phyloP scores from a whole-genome alignment of 1,140 invertebrate genomes.

The Meloidogyne exigua region DNA sequence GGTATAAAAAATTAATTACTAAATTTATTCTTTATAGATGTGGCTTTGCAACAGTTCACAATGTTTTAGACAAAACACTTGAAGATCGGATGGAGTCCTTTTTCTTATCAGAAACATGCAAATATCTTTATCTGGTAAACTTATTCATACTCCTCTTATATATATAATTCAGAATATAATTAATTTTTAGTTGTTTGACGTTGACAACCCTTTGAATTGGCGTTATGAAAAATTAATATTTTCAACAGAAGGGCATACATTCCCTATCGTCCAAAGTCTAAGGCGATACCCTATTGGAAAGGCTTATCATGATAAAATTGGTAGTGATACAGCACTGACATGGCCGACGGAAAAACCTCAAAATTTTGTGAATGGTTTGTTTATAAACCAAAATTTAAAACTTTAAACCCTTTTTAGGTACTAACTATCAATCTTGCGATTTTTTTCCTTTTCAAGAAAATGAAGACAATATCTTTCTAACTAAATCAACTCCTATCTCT shows the following conservation, averaged over 20 bases:
- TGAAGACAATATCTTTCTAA: neutral
- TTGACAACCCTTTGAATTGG: constrained; percentile 71
- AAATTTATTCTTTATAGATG: constrained; percentile 65
- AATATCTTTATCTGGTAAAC: constrained; percentile 83
- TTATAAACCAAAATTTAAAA: neutral
- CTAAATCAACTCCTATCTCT: neutral
- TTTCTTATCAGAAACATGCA: constrained; percentile 94
- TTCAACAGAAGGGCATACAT: constrained; percentile 73
- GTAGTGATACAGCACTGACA: neutral
- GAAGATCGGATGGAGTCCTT: constrained; percentile 99
- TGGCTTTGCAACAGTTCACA: constrained; percentile 74
- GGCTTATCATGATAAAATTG: constrained; percentile 3
- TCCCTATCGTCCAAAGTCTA: constrained; percentile 68
- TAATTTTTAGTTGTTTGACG: constrained; percentile 71
- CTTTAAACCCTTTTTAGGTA: neutral
- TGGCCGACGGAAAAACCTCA: neutral
- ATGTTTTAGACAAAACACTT: constrained; percentile 84
- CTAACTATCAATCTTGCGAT: constrained; percentile 8
- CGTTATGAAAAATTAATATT: constrained; percentile 70
- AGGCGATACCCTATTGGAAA: constrained; percentile 1
- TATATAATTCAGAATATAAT: no score
- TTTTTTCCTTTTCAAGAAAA: neutral
- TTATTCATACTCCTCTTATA: constrained; percentile 14
- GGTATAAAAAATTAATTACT: constrained; percentile 74
- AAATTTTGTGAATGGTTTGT: neutral